These are phyloP conservation scores for Clupea harengus DNA, from an alignment of 2,113 vertebrate genomes.

Conservation along the genomic window DNA sequence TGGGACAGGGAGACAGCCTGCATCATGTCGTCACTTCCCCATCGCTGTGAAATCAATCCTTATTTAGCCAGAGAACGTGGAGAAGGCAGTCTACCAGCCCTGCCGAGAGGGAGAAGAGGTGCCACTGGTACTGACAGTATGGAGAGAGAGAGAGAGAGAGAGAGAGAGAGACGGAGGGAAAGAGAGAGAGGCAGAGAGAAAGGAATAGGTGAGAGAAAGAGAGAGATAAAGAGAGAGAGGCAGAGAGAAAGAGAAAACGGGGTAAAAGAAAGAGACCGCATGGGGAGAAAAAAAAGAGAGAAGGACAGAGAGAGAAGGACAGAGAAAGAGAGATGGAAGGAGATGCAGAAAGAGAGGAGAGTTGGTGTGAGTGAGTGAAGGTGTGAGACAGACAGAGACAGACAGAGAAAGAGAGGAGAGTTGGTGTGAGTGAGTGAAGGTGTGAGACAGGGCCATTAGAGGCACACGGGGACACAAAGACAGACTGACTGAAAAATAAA, in stretches of 20 bases:
- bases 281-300: not conserved
- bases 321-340: not conserved
- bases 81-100: slow-evolving; percentile 38
- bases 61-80: slow-evolving; percentile 36
- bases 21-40: slow-evolving; percentile 9
- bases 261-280: no score
- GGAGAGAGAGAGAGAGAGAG: no score
- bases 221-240: not conserved
- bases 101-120: slow-evolving; percentile 25
- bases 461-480: no score
- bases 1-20: not conserved
- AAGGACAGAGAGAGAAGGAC: not conserved
- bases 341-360: not conserved
- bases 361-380: not conserved
- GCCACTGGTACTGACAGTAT: slow-evolving; percentile 24
- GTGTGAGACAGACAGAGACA: no score
- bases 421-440: not conserved
- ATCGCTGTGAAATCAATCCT: slow-evolving; percentile 35
- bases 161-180: not conserved
- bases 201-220: not conserved
- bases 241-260: not conserved
- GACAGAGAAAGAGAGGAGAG: not conserved
- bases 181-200: not conserved
- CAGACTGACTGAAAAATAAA: no score
- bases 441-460: no score